Evolutionary conservation across 2,113 vertebrate species (phyloP), one percentile per base, ranked within the genome.

Genomic region (Daboia siamensis): DNA sequence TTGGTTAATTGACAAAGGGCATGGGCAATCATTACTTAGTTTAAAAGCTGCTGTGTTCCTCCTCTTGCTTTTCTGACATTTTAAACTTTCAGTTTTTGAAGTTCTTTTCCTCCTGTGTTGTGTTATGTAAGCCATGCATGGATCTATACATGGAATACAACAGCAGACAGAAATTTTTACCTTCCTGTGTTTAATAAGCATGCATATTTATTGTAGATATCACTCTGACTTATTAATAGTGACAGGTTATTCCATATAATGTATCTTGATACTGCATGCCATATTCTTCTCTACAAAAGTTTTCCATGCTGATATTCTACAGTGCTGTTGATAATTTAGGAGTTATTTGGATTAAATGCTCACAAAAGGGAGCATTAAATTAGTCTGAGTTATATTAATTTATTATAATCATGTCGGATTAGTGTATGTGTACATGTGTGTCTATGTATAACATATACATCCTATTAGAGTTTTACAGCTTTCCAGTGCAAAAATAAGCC

Each of bases 231-330:
- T 94, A 96, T 91, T 94, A 94, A 91, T 94, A 33, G 88, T 85
- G 92, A 85, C 92, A 95, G 90, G 84, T 96, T 90, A 89, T 95
- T 94, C 93, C 93, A 93, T 91, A 20, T 20, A 61, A 84, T 94
- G 87, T 91, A 91, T 26, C 92, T 93, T 90, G 48, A 69, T 94
- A 87, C 90, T 92, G 48, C 64, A 91, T 55, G 95, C 93, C 92
- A 94, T 90, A 61, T 56, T 94, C 90, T 90, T 59, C 2, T 23
- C 26, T 93, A 93, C 93, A 97, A 94, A 48, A 10, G 88, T 74
- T 94, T 96, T 94, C 91, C 95, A 95, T 94, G 93, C 94, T 96
- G 95, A 97, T 96, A 89, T 51, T 96, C 95, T 96, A 96, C 96
- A 3, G 0, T 52, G 59, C 80, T 93, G 61, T 51, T 93, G 95